phyloP scores from a whole-genome alignment of 1,140 invertebrate species.

The Octopus sinensis region DNA sequence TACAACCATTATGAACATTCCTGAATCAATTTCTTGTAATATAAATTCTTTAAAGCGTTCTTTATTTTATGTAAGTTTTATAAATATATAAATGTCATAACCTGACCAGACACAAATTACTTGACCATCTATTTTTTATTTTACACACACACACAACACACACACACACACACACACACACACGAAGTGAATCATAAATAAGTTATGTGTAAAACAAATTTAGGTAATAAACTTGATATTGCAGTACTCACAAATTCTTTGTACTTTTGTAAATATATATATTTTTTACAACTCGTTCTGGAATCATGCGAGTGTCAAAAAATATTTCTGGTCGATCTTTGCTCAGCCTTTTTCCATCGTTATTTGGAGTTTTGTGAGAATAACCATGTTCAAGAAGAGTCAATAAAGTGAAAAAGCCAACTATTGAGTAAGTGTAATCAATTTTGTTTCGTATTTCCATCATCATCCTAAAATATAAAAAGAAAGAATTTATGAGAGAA shows the following conservation, averaged over 20 bases:
- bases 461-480: slow-evolving; percentile 11
- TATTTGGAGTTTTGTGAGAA: neutral
- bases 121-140: no score
- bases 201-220: neutral
- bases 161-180: no score
- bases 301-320: slow-evolving; percentile 18
- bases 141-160: no score
- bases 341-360: slow-evolving; percentile 15
- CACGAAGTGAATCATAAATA: no score
- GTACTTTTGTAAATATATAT: slow-evolving; percentile 24
- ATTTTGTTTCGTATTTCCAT: slow-evolving; percentile 22
- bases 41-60: no score
- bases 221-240: slow-evolving; percentile 12
- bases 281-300: slow-evolving; percentile 20
- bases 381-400: neutral
- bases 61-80: no score
- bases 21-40: no score
- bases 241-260: slow-evolving; percentile 28
- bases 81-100: no score
- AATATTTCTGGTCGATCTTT: slow-evolving; percentile 19
- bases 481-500: no score
- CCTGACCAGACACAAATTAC: no score
- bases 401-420: slow-evolving; percentile 17
- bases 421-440: slow-evolving; percentile 16
- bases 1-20: no score